Evolutionary conservation across 2,797 vertebrate species (phyloP).

Genomic region (Anguilla pacifica): DNA sequence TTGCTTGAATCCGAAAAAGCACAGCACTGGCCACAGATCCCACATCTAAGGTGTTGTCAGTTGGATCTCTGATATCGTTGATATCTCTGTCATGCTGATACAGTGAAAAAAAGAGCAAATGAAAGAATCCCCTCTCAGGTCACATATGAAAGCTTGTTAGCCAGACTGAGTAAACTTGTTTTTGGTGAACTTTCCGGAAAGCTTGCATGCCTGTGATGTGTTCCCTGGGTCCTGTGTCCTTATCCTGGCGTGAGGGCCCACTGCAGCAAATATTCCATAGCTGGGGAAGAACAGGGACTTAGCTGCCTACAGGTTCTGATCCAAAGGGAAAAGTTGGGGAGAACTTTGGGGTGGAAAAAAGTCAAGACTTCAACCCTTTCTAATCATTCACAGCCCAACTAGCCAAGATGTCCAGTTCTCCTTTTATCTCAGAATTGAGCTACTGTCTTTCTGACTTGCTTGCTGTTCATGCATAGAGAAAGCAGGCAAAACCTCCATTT

Average conservation of each 20-base stretch:
- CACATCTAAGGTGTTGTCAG: neutral
- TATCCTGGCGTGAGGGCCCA: neutral
- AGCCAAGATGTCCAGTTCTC: neutral
- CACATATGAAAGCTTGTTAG: neutral
- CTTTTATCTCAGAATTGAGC: neutral
- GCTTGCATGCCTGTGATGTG: neutral
- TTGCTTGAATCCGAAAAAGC: neutral
- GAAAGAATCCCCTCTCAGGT: neutral
- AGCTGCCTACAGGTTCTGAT: neutral
- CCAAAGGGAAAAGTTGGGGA: neutral
- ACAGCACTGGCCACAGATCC: neutral
- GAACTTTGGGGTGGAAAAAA: neutral
- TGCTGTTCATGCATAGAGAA: constrained; percentile 11
- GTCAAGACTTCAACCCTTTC: neutral
- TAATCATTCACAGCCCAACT: neutral
- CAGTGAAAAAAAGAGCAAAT: neutral
- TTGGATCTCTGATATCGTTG: neutral
- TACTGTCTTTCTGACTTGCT: neutral
- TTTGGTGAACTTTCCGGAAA: neutral
- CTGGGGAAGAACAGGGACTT: neutral
- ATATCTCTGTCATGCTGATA: neutral
- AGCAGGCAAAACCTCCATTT: neutral
- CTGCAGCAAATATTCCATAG: neutral
- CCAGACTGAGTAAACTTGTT: neutral
- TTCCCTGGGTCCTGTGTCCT: neutral